Conservation (phyloP, 1,140 invertebrate species). For the Dinoponera quadriceps region DNA sequence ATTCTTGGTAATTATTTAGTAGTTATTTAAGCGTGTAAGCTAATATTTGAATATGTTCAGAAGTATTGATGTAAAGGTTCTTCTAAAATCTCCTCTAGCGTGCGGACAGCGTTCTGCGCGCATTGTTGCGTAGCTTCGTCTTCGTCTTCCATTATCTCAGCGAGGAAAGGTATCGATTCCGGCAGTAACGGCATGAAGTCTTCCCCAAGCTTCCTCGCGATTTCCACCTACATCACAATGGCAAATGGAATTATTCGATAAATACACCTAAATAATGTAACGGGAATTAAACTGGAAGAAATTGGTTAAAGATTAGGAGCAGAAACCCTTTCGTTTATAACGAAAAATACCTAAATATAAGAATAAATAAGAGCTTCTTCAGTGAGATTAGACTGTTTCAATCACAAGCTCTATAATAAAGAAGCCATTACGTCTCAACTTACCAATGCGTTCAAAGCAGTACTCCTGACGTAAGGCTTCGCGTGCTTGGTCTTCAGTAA, state of each 20-base stretch:
- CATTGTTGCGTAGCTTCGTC: conserved; percentile 91
- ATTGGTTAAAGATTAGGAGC: no score
- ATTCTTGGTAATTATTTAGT: no score
- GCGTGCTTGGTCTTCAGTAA: conserved; percentile 94
- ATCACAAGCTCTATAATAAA: conserved; percentile 12
- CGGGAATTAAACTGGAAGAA: neutral
- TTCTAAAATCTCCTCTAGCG: conserved; percentile 92
- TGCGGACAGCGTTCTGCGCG: conserved; percentile 90
- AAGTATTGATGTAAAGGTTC: conserved; percentile 95
- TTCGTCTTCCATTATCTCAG: conserved; percentile 94
- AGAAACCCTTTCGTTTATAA: no score
- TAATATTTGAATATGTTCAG: conserved; percentile 80
- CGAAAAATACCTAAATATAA: conserved; percentile 29
- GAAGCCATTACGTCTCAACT: conserved; percentile 31
- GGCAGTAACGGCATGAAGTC: conserved; percentile 93
- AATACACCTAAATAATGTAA: conserved; percentile 11
- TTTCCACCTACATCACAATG: conserved; percentile 87
- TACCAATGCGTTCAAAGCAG: conserved; percentile 80
- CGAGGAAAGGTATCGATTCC: conserved; percentile 93
- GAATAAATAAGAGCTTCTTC: conserved; percentile 39
- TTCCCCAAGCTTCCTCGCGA: conserved; percentile 92
- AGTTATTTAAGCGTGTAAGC: neutral
- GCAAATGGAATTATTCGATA: neutral
- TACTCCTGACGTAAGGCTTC: conserved; percentile 85
- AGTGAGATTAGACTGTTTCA: conserved; percentile 2